Conservation (phyloP, 2,888 invertebrate genomes). For the Chirona hameri region DNA sequence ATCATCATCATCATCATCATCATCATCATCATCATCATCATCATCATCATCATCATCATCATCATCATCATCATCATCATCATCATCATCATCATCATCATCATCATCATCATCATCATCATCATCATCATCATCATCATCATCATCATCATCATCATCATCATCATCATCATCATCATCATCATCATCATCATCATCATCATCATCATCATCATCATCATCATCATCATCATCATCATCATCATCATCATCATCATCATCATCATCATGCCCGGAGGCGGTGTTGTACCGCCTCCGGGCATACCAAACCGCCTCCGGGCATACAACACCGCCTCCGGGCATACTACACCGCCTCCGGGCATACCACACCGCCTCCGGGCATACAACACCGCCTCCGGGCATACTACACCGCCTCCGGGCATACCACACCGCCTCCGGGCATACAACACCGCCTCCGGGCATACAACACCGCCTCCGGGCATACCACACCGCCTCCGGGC, state of each 20-base stretch:
- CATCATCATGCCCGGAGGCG: too few species aligned
- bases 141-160: conserved; percentile 22
- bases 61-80: conserved; percentile 22
- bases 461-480: too few species aligned
- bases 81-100: conserved; percentile 22
- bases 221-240: conserved; percentile 22
- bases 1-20: conserved; percentile 22
- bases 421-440: too few species aligned
- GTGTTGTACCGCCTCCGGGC: too few species aligned
- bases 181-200: conserved; percentile 22
- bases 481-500: too few species aligned
- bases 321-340: too few species aligned
- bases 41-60: conserved; percentile 22
- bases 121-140: conserved; percentile 22
- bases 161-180: conserved; percentile 22
- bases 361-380: too few species aligned
- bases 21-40: conserved; percentile 22
- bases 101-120: conserved; percentile 22
- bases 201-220: conserved; percentile 22
- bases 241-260: conserved; percentile 22
- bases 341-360: too few species aligned
- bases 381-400: too few species aligned
- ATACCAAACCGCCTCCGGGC: too few species aligned
- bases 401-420: too few species aligned
- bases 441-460: too few species aligned